A percentile compares a stretch with the other conserved stretches of the same genome.
phyloP scores from a whole-genome alignment of 2,888 invertebrate genomes.

The Cephus pulcher region DNA sequence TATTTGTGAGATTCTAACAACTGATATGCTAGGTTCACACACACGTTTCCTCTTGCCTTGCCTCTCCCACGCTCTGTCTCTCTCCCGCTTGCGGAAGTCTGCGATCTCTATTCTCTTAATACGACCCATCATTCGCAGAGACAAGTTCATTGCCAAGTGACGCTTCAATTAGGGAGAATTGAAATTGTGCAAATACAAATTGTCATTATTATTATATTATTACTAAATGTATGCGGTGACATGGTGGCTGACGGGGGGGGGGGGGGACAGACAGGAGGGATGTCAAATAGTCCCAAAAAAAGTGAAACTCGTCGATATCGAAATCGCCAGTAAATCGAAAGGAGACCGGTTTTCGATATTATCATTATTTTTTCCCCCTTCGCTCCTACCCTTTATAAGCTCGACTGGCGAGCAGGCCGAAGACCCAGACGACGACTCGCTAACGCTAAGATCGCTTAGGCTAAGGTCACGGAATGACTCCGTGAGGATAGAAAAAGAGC shows the following conservation, averaged over 20 bases:
- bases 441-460: background rate
- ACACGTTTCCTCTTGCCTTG: no score
- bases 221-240: no score
- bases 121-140: background rate
- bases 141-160: background rate
- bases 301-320: background rate
- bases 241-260: no score
- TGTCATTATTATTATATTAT: background rate
- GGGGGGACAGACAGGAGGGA: no score
- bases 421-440: background rate
- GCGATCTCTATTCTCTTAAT: background rate
- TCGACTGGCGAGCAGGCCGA: background rate
- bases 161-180: no score
- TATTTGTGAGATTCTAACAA: no score
- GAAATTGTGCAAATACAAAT: background rate
- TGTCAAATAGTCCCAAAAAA: background rate
- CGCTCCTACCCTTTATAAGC: background rate
- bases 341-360: background rate
- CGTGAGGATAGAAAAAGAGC: background rate
- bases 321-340: background rate
- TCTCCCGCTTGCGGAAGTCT: background rate
- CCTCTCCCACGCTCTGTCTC: no score
- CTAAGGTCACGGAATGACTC: background rate
- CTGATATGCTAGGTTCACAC: no score
- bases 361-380: background rate